Evolutionary conservation across 2,113 vertebrate species (phyloP).

Genomic region (Anseranas semipalmata): DNA sequence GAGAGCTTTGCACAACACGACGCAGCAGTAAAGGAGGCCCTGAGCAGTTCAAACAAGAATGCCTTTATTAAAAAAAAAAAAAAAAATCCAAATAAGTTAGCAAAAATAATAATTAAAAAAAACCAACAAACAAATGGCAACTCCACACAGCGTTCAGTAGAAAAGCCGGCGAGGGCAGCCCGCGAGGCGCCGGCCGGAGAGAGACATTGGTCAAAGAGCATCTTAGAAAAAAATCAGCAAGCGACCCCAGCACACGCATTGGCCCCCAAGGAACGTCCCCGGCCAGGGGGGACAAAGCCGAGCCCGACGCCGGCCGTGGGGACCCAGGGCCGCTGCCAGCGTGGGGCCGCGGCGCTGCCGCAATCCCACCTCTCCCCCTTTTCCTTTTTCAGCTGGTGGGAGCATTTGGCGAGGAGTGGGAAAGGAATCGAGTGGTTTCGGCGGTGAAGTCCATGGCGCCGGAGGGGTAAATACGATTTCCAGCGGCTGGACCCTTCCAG

Average conservation of each 20-base stretch:
- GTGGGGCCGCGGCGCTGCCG: fast-evolving
- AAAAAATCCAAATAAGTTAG: conserved; percentile 93
- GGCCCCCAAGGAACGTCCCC: conserved; percentile 61
- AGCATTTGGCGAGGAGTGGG: background rate
- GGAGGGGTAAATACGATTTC: background rate
- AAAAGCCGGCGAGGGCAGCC: conserved; percentile 38
- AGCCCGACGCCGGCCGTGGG: background rate
- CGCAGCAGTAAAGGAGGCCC: background rate
- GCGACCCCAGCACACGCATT: conserved; percentile 58
- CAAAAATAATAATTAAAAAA: conserved; percentile 87
- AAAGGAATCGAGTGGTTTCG: background rate
- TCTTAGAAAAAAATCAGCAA: conserved; percentile 71
- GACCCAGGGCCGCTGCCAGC: background rate
- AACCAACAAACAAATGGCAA: conserved; percentile 77
- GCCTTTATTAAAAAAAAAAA: conserved; percentile 88
- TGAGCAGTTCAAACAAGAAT: conserved; percentile 84
- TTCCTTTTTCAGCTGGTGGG: background rate
- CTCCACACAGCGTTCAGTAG: conserved; percentile 83
- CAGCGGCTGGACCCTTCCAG: background rate
- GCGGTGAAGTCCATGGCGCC: background rate
- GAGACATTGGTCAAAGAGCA: conserved; percentile 91
- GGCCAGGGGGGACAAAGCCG: background rate
- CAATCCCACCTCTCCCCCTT: background rate
- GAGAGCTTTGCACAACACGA: fast-evolving
- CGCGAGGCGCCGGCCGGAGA: conserved; percentile 71